Evolutionary conservation across 2,797 vertebrate genomes (phyloP).

Genomic region (Dromococcyx pavoninus): DNA sequence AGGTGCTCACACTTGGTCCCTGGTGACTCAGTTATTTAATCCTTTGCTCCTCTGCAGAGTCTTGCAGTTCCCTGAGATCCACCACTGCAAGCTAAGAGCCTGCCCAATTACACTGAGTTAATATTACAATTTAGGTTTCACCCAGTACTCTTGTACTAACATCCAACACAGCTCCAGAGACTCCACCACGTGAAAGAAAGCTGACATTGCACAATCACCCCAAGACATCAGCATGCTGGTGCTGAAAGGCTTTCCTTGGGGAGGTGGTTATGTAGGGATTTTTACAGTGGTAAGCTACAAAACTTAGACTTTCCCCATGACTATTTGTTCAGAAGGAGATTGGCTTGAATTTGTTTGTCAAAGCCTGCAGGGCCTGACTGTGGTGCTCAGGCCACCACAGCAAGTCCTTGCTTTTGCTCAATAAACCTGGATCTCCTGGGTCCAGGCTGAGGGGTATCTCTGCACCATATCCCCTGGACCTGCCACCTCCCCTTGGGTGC

Average conservation of each 20-base stretch:
- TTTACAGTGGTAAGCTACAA: neutral
- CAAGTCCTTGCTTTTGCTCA: neutral
- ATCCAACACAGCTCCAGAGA: neutral
- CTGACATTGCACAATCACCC: neutral
- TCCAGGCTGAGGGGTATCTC: neutral
- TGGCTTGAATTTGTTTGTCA: neutral
- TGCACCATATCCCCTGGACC: fast-evolving
- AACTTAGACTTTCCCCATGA: neutral
- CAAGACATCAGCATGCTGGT: neutral
- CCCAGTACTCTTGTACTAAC: neutral
- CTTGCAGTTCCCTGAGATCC: neutral
- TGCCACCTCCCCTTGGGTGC: fast-evolving
- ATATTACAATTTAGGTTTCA: neutral
- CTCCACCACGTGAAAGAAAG: neutral
- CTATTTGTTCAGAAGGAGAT: neutral
- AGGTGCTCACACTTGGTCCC: neutral
- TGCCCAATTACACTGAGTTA: neutral
- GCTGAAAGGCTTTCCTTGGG: neutral
- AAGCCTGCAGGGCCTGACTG: neutral
- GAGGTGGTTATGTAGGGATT: no score
- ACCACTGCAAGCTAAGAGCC: neutral
- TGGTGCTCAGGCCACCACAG: neutral
- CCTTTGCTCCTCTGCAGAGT: neutral
- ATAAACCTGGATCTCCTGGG: neutral
- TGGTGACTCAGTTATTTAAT: neutral